Evolutionary conservation across 2,113 vertebrate genomes (phyloP).

Genomic region (Cacatua alba): DNA sequence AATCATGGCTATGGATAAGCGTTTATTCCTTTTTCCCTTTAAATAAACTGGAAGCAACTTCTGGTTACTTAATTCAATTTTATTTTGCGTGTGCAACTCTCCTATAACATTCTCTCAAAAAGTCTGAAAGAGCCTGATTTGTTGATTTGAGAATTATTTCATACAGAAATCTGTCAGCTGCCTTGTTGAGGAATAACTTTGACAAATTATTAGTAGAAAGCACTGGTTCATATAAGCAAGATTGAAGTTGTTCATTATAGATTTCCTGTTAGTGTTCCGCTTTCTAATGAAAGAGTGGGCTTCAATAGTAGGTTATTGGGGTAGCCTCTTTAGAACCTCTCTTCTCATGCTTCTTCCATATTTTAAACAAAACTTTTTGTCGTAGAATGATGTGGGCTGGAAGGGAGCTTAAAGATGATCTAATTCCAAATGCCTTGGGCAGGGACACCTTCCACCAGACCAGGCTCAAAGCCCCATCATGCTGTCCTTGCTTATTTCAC

Average conservation of each 20-base stretch:
- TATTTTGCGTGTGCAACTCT: background rate
- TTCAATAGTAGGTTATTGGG: background rate
- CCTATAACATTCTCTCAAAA: background rate
- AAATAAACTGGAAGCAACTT: background rate
- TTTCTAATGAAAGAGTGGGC: background rate
- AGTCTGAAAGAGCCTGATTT: background rate
- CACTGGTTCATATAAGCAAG: background rate
- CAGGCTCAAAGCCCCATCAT: background rate
- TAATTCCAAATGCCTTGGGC: background rate
- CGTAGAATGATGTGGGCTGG: background rate
- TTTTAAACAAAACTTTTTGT: background rate
- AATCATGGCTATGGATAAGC: background rate
- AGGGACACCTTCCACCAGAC: background rate
- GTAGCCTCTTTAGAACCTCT: background rate
- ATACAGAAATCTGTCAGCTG: background rate
- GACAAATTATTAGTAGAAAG: background rate
- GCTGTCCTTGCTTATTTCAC: background rate
- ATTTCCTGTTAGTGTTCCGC: background rate
- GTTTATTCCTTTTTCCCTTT: background rate
- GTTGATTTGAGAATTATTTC: background rate
- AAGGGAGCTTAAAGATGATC: background rate
- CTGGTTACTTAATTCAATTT: background rate
- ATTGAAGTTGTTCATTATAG: background rate
- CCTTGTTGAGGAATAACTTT: background rate
- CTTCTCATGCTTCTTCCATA: background rate